Evolutionary conservation across 2,888 invertebrate species (phyloP).

Genomic region (Rotaria macrura): DNA sequence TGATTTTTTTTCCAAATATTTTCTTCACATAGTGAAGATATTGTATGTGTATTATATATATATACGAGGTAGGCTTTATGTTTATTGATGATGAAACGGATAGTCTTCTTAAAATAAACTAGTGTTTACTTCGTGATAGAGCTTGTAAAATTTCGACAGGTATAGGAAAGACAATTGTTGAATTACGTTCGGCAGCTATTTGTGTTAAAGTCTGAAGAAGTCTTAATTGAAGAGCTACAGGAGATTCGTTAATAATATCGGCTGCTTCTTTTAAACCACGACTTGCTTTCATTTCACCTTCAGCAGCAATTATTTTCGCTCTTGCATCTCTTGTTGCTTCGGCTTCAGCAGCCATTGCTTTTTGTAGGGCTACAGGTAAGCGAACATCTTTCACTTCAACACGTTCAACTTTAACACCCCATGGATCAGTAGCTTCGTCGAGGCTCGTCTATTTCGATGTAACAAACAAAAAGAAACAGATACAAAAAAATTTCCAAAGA

Average conservation of each 20-base stretch:
- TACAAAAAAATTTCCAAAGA: not conserved
- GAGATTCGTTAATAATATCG: slow-evolving; percentile 69
- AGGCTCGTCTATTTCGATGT: slow-evolving; percentile 8
- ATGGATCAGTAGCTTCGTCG: slow-evolving; percentile 34
- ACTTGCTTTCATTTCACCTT: slow-evolving; percentile 57
- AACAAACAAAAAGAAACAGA: not conserved
- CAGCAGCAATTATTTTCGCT: slow-evolving; percentile 40
- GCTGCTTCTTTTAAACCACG: slow-evolving; percentile 74
- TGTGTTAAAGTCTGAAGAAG: slow-evolving; percentile 46
- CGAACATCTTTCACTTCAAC: slow-evolving; percentile 39
- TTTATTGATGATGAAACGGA: no score
- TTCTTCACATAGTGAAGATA: no score
- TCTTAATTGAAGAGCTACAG: slow-evolving; percentile 64
- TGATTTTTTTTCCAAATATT: no score
- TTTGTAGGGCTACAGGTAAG: slow-evolving; percentile 44
- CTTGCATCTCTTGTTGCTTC: slow-evolving; percentile 45
- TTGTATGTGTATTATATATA: no score
- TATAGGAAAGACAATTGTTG: slow-evolving; percentile 47
- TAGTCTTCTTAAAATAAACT: not conserved
- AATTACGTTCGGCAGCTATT: slow-evolving; percentile 47
- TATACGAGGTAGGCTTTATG: no score
- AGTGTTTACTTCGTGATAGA: not conserved
- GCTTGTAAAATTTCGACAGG: slow-evolving; percentile 41
- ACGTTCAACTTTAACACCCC: slow-evolving; percentile 34
- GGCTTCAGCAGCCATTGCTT: slow-evolving; percentile 49